A percentile compares a stretch with the other conserved stretches of the same genome.
Evolutionary conservation across 1,140 invertebrate species (phyloP).

Genomic region (Lamellibrachia luymesi): DNA sequence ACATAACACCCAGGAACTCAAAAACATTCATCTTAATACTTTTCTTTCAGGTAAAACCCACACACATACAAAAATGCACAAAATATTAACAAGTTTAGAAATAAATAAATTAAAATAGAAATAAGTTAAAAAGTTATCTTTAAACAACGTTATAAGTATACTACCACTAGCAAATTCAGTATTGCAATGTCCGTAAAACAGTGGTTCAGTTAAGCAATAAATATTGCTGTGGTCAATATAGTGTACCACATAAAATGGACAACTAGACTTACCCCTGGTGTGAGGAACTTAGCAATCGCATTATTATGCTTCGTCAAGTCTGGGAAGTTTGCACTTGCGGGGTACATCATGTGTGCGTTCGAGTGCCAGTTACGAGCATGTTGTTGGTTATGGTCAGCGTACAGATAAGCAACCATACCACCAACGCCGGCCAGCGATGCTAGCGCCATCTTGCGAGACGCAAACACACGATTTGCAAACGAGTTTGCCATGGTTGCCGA

Average conservation of each 20-base stretch:
- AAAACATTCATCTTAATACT: not conserved
- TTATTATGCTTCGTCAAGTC: constrained; percentile 32
- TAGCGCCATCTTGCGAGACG: not conserved
- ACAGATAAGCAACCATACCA: not conserved
- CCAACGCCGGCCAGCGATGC: not conserved
- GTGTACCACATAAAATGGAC: too few species aligned
- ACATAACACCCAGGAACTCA: not conserved
- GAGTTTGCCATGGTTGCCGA: not conserved
- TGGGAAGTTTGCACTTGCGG: constrained; percentile 31
- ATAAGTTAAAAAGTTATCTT: not conserved
- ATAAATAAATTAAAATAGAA: not conserved
- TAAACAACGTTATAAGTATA: not conserved
- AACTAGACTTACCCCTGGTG: constrained; percentile 21
- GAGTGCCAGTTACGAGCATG: constrained; percentile 10
- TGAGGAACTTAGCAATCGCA: constrained; percentile 29
- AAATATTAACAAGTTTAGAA: not conserved
- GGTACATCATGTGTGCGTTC: constrained; percentile 28
- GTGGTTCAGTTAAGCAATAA: too few species aligned
- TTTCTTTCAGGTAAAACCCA: not conserved
- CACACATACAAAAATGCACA: not conserved
- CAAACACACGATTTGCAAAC: not conserved
- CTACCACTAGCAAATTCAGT: too few species aligned
- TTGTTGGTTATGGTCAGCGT: not conserved
- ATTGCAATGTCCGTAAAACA: too few species aligned
- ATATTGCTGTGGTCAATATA: too few species aligned